Evolutionary conservation across 2,797 vertebrate genomes (phyloP), one percentile per base, ranked within the genome.

Genomic region (Phoebastria nigripes): DNA sequence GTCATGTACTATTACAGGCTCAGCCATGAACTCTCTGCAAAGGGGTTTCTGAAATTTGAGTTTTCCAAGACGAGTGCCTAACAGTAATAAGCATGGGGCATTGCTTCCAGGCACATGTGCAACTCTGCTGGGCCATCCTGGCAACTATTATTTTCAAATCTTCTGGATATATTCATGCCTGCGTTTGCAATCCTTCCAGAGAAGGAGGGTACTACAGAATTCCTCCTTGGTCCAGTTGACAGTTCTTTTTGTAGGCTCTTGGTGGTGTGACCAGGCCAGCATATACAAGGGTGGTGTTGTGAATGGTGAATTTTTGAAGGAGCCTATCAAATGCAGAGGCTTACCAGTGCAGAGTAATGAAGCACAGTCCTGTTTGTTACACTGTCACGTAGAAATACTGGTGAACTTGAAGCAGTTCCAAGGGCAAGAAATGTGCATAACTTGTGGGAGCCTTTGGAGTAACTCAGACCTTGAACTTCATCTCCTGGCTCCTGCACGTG

Each of bases 351-450:
- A n/a, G 17, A 44, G 20, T 44, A 69, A 51, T 47, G n/a, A 88
- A 37, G 11, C 26, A 56, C 3, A 49, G 16, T 6, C 33, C 20
- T 71, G 14, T 31, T 78, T 83, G 5, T 69, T 56, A 19, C 33
- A 24, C 17, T 8, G 6, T 52, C 31, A 35, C 1, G 0, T 7
- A 26, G 9, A 67, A 58, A n/a, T 44, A 31, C 5, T 8, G 22
- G 8, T 37, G 51, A 62, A 47, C 19, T 54, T 15, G 8, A 70
- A 42, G n/a, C 15, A 31, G 16, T 62, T 78, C 19, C 44, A 81
- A 87, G 28, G 15, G 12, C 3, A 55, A 79, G 49, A 89, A 84
- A 74, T 7, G 0, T 25, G 6, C 3, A 2, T 51, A 78, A 63
- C 3, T 12, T 51, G 14, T 63, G 52, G 10, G 11, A 87, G 8